Conservation (phyloP, 2,797 vertebrate genomes). For the Pygocentrus nattereri region DNA sequence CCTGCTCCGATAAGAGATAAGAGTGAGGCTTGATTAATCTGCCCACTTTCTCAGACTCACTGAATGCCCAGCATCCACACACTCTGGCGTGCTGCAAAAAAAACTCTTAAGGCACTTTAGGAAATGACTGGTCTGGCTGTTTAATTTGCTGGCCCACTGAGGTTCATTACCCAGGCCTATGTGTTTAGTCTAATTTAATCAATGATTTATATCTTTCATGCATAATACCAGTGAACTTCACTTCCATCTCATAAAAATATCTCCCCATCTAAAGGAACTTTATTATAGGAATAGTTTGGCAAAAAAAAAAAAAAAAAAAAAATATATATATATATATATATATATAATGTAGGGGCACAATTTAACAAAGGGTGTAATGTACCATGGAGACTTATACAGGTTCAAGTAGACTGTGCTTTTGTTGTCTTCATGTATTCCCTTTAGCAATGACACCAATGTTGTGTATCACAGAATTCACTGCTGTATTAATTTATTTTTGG, state of each 20-base stretch:
- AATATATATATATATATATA: too few relatives aligned
- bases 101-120: conserved; percentile 24
- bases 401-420: too few relatives aligned
- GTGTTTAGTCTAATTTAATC: conserved; percentile 31
- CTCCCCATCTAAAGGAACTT: background rate
- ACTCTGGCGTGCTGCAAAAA: conserved; percentile 11
- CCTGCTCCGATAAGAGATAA: conserved; percentile 53
- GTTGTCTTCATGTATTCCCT: too few relatives aligned
- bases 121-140: conserved; percentile 44
- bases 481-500: too few relatives aligned
- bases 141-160: conserved; percentile 43
- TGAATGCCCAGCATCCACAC: conserved; percentile 35
- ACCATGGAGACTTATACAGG: too few relatives aligned
- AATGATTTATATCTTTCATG: background rate
- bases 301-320: too few relatives aligned
- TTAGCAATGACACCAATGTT: too few relatives aligned
- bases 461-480: too few relatives aligned
- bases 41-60: conserved; percentile 33
- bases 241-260: background rate
- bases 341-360: too few relatives aligned
- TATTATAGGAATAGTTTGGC: background rate
- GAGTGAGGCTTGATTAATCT: conserved; percentile 52
- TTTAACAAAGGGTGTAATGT: too few relatives aligned
- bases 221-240: background rate
- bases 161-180: conserved; percentile 37